Conservation (phyloP, 2,113 vertebrate genomes). For the Falco punctatus region DNA sequence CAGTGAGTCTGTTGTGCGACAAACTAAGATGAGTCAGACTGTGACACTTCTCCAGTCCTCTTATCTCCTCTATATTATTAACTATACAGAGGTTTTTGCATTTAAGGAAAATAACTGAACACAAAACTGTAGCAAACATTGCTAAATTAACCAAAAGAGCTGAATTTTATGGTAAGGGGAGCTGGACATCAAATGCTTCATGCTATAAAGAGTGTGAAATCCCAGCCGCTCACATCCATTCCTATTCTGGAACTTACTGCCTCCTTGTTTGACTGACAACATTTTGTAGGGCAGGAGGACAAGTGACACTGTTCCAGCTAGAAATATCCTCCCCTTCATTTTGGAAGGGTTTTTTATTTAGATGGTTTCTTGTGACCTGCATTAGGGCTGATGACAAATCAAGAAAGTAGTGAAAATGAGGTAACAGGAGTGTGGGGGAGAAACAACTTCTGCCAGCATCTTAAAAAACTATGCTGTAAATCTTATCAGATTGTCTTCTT, state of each 20-base stretch:
- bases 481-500: background rate
- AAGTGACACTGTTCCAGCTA: background rate
- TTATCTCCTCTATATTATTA: slow-evolving; percentile 84
- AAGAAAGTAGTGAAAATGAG: background rate
- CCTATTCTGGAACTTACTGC: background rate
- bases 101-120: slow-evolving; percentile 68
- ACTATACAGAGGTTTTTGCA: slow-evolving; percentile 58
- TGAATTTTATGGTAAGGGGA: background rate
- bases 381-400: background rate
- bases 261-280: background rate
- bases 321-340: background rate
- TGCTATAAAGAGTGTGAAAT: background rate
- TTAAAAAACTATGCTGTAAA: background rate
- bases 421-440: background rate
- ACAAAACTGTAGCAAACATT: background rate
- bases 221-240: background rate
- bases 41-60: slow-evolving; percentile 82
- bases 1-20: slow-evolving; percentile 83
- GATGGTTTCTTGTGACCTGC: background rate
- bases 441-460: background rate
- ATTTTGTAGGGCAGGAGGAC: background rate
- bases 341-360: background rate
- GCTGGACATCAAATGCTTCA: background rate
- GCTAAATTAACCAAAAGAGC: background rate
- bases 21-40: slow-evolving; percentile 84